phyloP scores from a whole-genome alignment of 2,888 invertebrate genomes.

The Cheilosia variabilis region DNA sequence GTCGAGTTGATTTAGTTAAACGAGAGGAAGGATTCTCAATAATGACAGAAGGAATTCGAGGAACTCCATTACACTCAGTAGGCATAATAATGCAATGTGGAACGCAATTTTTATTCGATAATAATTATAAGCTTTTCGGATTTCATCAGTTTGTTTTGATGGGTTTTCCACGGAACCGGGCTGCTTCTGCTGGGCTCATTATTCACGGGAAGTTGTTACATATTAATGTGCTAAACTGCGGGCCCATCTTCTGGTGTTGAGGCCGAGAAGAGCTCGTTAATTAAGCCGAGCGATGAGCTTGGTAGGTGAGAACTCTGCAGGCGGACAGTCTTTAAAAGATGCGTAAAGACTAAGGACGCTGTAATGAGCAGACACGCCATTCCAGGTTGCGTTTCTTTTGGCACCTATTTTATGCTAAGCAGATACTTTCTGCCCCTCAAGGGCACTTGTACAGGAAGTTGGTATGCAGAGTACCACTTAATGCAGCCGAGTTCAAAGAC shows the following conservation, averaged over 20 bases:
- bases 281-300: not conserved
- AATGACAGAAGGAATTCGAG: conserved; percentile 76
- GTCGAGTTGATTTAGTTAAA: conserved; percentile 68
- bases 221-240: conserved; percentile 15
- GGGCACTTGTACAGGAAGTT: no score
- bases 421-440: no score
- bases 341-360: not conserved
- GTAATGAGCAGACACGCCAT: not conserved
- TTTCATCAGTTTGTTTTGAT: conserved; percentile 48
- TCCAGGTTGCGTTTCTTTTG: not conserved
- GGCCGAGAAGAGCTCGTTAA: conserved; percentile 13
- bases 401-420: no score
- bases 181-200: conserved; percentile 19
- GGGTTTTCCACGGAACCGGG: conserved; percentile 35
- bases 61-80: conserved; percentile 67
- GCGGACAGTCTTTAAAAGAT: not conserved
- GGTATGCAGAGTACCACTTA: no score
- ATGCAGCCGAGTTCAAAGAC: no score
- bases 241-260: not conserved
- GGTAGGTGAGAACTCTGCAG: conserved; percentile 15
- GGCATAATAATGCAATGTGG: conserved; percentile 50
- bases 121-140: conserved; percentile 46
- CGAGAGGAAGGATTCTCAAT: conserved; percentile 69
- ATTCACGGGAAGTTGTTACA: conserved; percentile 44
- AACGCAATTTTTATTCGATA: conserved; percentile 52